Evolutionary conservation across 2,113 vertebrate genomes (phyloP), one percentile per base, ranked within the genome.

Genomic region (Aspidoscelis tigris): DNA sequence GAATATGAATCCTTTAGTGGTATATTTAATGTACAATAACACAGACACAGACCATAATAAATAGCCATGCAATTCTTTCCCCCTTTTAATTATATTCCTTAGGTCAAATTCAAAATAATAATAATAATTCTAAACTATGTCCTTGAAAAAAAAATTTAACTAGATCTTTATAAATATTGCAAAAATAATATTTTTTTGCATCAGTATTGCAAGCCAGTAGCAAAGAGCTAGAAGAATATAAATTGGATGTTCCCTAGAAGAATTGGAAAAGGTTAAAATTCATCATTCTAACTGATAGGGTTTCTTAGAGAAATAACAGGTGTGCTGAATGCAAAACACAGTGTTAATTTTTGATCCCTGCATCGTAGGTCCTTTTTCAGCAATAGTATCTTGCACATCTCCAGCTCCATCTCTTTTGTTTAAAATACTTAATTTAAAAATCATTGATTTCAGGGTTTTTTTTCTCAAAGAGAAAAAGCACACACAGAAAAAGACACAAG

Each of bases 201-300:
- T 97, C 91, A 93, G 94, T 95, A 96, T 96, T 92, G 89, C 73
- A 87, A 95, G 87, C 93, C 87, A 92, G 94, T 95, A 95, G 90
- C 88, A 93, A 93, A 93, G 90, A 90, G 89, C 93, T 87, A 93
- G 91, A 96, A 95, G 95, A 96, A 96, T 96, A 96, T 95, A 94
- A 96, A 96, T 95, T 95, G 93, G 95, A 95, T 94, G 90, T 93
- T 96, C 94, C 93, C 93, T 93, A 83, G 92, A 95, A 96, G 92
- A 96, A 96, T 92, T 80, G 41, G 93, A 96, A 96, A 96, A 97
- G 95, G 96, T 96, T 97, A 96, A 96, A 96, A 96, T 96, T 96
- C 93, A 96, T 97, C 96, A 96, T 96, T 96, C 94, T 96, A 96
- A 96, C 95, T 95, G 95, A 96, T 97, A 95, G 95, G 90, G 88